Base-by-base conservation (phyloP, 2,113 vertebrate genomes). In the Aix galericulata region DNA sequence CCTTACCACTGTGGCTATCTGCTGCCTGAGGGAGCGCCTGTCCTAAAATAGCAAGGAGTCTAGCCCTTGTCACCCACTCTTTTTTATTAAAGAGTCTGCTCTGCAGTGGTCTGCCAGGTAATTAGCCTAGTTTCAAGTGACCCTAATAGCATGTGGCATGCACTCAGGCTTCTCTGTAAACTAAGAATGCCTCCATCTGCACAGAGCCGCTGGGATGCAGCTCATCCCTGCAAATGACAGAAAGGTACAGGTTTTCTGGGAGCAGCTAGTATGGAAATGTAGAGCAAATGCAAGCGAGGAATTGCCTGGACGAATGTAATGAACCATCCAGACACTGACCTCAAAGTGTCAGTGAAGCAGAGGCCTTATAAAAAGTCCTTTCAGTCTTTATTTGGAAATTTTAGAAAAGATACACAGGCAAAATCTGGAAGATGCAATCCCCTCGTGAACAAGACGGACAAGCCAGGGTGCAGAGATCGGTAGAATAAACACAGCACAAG, bases 1-100 rank as follows among this genome's bases (percentile, higher is more conserved):
- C 18, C 69, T 83, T 82, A 86, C 73, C 3, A 4, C 90, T n/a
- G 15, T 64, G 69, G 44, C 73, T 94, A 50, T 83, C 90, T 85
- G 66, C 82, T 86, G 82, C 94, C 80, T 56, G 48, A 84, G 69
- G 83, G 69, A 86, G 16, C 53, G 44, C 32, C 76, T 82, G 66
- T 95, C 90, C 94, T 92, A 92, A 55, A 92, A 96, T 96, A 94
- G 83, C 66, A 38, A 91, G 50, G 50, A 93, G 38, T 72, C 73
- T 69, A 6, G 86, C 58, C 69, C 58, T 73, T 86, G 44, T 86
- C 44, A 62, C 44, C 42, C 20, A 21, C 84, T 80, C 66, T 50
- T 82, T 96, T 91, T 94, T 87, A 76, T 89, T 79, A 76, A 88
- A 93, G 87, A 88, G 81, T 64, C 66, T 92, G 76, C 82, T 95